A percentile compares a stretch with the other conserved stretches of the same genome.
These are phyloP conservation scores for Mycalesis mineus DNA, from an alignment of 2,888 invertebrate genomes.

Conservation along the genomic window DNA sequence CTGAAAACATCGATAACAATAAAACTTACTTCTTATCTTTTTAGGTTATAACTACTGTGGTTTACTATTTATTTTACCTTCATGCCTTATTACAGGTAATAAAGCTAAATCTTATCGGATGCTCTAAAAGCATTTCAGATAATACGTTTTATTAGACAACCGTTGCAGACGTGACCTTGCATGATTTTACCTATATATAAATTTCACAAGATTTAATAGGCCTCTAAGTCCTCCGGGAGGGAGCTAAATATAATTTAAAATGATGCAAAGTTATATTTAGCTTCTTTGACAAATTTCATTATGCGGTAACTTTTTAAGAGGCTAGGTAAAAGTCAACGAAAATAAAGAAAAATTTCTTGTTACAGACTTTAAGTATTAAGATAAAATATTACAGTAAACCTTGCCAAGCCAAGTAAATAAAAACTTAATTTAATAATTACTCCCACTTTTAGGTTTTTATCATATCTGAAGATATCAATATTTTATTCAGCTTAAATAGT, in stretches of 20 bases:
- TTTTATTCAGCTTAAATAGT: too few relatives aligned
- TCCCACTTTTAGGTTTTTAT: too few relatives aligned
- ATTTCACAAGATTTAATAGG: constrained; percentile 27
- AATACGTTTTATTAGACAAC: constrained; percentile 37
- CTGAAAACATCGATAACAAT: too few relatives aligned
- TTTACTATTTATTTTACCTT: too few relatives aligned
- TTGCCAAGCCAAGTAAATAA: too few relatives aligned
- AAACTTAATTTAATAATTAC: too few relatives aligned
- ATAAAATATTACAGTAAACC: too few relatives aligned
- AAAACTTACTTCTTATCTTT: too few relatives aligned
- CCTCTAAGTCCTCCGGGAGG: constrained; percentile 1
- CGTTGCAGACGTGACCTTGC: constrained; percentile 37
- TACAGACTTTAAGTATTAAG: too few relatives aligned
- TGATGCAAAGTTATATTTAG: constrained; percentile 11
- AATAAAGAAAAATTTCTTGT: neutral
- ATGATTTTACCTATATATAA: constrained; percentile 31
- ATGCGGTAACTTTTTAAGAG: constrained; percentile 1
- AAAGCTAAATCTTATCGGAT: neutral
- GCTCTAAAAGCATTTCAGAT: constrained; percentile 14
- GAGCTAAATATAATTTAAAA: constrained; percentile 25
- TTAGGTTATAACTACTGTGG: too few relatives aligned
- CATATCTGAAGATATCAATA: too few relatives aligned
- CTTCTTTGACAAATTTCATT: neutral
- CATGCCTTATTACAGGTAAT: too few relatives aligned
- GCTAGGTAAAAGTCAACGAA: neutral